Conservation (phyloP, 1,140 invertebrate genomes). For the Bombus difficillimus region DNA sequence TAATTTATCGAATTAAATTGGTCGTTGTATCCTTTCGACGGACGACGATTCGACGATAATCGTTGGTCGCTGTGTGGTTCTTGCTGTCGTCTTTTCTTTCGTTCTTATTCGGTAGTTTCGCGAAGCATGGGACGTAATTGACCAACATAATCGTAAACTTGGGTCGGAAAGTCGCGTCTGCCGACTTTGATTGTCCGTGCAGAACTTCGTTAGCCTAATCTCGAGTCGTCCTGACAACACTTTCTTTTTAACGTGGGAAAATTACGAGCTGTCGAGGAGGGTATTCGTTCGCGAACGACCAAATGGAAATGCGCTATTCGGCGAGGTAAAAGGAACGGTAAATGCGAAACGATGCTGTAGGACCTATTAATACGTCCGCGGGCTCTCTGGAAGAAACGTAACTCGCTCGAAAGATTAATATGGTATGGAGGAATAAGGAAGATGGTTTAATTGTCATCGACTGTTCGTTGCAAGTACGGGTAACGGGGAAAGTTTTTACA, state of each 20-base stretch:
- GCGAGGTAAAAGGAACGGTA: neutral
- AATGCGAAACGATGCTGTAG: neutral
- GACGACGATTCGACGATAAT: no score
- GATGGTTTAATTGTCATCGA: no score
- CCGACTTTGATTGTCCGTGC: neutral
- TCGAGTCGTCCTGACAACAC: neutral
- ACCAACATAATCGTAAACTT: slow-evolving; percentile 23
- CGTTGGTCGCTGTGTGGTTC: no score
- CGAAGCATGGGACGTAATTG: slow-evolving; percentile 4
- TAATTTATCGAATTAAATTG: slow-evolving; percentile 8
- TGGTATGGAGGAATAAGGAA: no score
- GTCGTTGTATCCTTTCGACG: neutral
- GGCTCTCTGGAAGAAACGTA: neutral
- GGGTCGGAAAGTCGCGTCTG: neutral
- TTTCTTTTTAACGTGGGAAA: neutral
- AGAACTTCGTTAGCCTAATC: neutral
- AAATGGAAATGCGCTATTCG: neutral
- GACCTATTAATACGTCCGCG: neutral
- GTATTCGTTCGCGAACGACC: neutral
- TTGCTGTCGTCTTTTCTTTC: neutral
- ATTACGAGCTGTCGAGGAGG: neutral
- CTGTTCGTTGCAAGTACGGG: no score
- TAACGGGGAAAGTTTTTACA: no score
- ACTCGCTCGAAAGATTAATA: neutral
- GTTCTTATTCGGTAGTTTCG: no score